Percentiles rank a stretch among this genome's conserved stretches.
These are phyloP conservation scores for Amphimedon queenslandica DNA, from an alignment of 37 sponge, comb jelly and placozoan genomes.

Conservation along the genomic window DNA sequence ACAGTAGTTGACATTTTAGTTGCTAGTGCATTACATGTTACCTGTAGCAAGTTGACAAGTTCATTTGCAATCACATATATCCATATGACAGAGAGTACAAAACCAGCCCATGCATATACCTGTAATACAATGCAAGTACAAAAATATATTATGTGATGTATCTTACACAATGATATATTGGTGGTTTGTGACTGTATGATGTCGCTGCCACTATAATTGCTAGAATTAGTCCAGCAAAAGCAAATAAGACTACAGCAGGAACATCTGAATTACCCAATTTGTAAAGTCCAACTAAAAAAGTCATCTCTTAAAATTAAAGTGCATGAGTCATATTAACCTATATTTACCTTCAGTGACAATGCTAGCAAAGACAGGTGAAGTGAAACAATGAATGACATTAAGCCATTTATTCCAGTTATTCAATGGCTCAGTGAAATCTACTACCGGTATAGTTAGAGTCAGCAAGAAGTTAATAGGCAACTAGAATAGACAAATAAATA, in stretches of 20 bases:
- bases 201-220: conserved; percentile 77
- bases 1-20: too few species aligned
- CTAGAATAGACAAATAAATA: too few species aligned
- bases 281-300: conserved; percentile 29
- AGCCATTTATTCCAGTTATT: conserved; percentile 95
- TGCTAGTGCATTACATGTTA: conserved; percentile 14
- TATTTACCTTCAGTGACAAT: conserved; percentile 36
- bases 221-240: conserved; percentile 29
- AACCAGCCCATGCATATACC: conserved; percentile 90
- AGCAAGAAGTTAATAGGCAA: conserved; percentile 65
- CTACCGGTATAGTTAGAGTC: conserved; percentile 82
- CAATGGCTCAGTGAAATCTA: conserved; percentile 67
- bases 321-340: too few species aligned
- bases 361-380: conserved; percentile 54
- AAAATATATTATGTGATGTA: background rate
- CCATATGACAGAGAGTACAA: conserved; percentile 85
- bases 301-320: too few species aligned
- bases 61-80: conserved; percentile 93
- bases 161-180: conserved; percentile 81
- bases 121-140: conserved; percentile 5
- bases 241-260: too few species aligned
- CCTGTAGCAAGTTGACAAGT: conserved; percentile 90
- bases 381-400: conserved; percentile 77
- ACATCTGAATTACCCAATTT: conserved; percentile 46
- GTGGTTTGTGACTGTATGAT: conserved; percentile 51